Conservation (phyloP, 2,113 vertebrate genomes). For the Bombycilla garrulus region DNA sequence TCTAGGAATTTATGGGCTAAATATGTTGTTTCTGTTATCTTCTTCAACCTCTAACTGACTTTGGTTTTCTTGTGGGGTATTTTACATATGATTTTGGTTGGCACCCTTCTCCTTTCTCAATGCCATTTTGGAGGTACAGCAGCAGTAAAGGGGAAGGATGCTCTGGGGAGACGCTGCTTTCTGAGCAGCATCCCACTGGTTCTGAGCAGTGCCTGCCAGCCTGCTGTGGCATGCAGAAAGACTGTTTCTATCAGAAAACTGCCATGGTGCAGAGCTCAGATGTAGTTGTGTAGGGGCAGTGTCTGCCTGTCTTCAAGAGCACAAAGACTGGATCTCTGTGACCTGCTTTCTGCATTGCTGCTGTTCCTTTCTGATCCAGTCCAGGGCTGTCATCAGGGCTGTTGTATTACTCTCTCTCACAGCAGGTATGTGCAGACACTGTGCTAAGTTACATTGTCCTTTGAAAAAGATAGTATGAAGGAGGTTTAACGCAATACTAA, state of each 20-base stretch:
- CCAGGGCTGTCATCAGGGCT: neutral
- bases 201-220: neutral
- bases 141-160: neutral
- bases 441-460: neutral
- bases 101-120: neutral
- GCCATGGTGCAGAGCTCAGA: neutral
- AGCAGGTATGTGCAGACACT: neutral
- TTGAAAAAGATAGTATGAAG: conserved; percentile 21
- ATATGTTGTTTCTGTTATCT: neutral
- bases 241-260: neutral
- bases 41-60: neutral
- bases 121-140: neutral
- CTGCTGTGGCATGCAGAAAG: neutral
- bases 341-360: neutral
- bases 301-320: neutral
- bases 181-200: neutral
- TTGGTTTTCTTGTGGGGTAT: neutral
- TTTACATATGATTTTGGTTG: neutral
- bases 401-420: neutral
- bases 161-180: neutral
- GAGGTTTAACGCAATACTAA: neutral
- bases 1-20: neutral
- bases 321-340: neutral
- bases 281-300: neutral
- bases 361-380: neutral